phyloP scores from a whole-genome alignment of 1,140 invertebrate genomes.

The Aradophagus sp. region DNA sequence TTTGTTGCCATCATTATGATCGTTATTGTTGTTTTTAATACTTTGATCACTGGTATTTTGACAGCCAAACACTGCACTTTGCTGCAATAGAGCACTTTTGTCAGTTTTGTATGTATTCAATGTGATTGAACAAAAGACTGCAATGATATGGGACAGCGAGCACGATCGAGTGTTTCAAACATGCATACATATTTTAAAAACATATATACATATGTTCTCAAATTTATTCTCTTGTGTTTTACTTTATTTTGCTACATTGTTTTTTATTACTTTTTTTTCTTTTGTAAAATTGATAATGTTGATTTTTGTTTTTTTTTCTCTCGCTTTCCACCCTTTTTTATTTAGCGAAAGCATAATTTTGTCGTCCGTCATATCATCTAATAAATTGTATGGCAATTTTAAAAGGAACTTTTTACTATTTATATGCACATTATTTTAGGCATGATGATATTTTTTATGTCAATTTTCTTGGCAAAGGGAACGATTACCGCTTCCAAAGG shows the following conservation, averaged over 20 bases:
- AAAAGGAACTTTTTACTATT: conserved; percentile 31
- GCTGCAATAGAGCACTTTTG: conserved; percentile 37
- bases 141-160: conserved; percentile 56
- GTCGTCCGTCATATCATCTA: no score
- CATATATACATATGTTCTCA: conserved; percentile 19
- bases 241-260: conserved; percentile 4
- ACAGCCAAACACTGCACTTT: conserved; percentile 25
- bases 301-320: no score
- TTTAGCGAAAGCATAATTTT: no score
- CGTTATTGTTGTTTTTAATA: no score
- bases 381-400: no score
- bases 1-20: conserved; percentile 7
- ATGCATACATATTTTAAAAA: conserved; percentile 25
- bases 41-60: conserved; percentile 2
- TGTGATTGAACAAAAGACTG: conserved; percentile 29
- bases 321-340: no score
- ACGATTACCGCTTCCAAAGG: conserved; percentile 77
- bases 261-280: conserved; percentile 2
- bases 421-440: conserved; percentile 72
- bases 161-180: conserved; percentile 51
- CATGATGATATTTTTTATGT: conserved; percentile 74
- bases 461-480: conserved; percentile 77
- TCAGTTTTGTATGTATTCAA: conserved; percentile 1
- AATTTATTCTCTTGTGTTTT: not conserved
- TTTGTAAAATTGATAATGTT: not conserved